phyloP scores from a whole-genome alignment of 2,888 invertebrate genomes.

The Leistus spinibarbis region DNA sequence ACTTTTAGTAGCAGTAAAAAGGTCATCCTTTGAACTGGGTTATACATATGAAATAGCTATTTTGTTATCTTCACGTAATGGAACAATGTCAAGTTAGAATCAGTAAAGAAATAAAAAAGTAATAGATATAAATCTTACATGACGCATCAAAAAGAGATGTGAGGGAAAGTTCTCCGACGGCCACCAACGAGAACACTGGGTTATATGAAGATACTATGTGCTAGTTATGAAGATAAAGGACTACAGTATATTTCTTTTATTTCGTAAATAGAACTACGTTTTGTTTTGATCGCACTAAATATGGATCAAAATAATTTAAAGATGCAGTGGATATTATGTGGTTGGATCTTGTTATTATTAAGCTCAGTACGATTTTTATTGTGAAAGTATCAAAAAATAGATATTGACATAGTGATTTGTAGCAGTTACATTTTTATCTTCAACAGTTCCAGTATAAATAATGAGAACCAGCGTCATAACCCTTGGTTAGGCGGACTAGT shows the following conservation, averaged over 20 bases:
- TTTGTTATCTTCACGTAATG: neutral
- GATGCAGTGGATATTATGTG: no score
- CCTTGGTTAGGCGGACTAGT: no score
- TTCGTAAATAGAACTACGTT: neutral
- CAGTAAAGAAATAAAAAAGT: neutral
- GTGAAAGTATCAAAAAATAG: no score
- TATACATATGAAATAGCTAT: neutral
- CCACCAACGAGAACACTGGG: neutral
- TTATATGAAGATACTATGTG: neutral
- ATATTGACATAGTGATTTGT: no score
- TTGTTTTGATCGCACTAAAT: neutral
- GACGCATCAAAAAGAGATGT: neutral
- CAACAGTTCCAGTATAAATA: no score
- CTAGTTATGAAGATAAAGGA: conserved; percentile 29
- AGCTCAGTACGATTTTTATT: no score
- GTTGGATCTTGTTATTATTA: no score
- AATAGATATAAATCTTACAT: neutral
- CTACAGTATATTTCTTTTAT: conserved; percentile 6
- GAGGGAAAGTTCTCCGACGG: neutral
- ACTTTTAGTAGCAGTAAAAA: no score
- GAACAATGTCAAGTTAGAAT: neutral
- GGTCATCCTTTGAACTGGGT: neutral
- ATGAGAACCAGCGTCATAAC: no score
- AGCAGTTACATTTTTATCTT: no score
- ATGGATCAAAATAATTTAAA: neutral